Base-by-base conservation (phyloP, 1,140 invertebrate species). In the Pentalonia nigronervosa region DNA sequence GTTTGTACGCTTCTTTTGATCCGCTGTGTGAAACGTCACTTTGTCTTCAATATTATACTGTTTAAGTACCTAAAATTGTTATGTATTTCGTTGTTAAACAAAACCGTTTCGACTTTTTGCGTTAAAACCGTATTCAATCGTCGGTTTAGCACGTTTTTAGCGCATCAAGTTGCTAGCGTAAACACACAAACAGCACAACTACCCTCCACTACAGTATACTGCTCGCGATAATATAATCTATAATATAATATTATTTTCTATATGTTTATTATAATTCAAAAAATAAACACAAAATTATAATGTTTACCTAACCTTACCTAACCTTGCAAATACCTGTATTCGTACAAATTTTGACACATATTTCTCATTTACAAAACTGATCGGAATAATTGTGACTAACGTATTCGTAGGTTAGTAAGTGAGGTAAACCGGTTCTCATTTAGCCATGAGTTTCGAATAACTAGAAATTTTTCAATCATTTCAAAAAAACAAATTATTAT, bases 51-150 rank as follows among this genome's bases (percentile, higher is more conserved):
- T 76, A n/a, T 76, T 76, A 76, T 76, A 20, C 30, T 76, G n/a
- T 76, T n/a, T 67, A 76, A 4, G 30, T n/a, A n/a, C n/a, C 6
- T 6, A n/a, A n/a, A n/a, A n/a, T 76, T 76, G n/a, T 76, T n/a
- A 76, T 76, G 30, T 30, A 45, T n/a, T 48, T 48, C 30, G 14
- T 86, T 45, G 45, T n/a, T 76, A 47, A 86, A n/a, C 25, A 20
- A n/a, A 11, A 9, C n/a, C 45, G 30, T n/a, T 14, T 48, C 41
- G 8, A 53, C 88, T 36, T 53, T 56, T 56, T 89, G 48, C 88
- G 88, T 89, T 89, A 56, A 89, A 89, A 89, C 23, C 88, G 88
- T 89, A 89, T 89, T 56, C 23, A 17, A 56, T 89, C 20, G 88
- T 89, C 14, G 34, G 53, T 89, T 36, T 89, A 56, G 88, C 88